Base-by-base conservation (phyloP, 2,797 vertebrate species). In the Phrynocephalus guinanensis region DNA sequence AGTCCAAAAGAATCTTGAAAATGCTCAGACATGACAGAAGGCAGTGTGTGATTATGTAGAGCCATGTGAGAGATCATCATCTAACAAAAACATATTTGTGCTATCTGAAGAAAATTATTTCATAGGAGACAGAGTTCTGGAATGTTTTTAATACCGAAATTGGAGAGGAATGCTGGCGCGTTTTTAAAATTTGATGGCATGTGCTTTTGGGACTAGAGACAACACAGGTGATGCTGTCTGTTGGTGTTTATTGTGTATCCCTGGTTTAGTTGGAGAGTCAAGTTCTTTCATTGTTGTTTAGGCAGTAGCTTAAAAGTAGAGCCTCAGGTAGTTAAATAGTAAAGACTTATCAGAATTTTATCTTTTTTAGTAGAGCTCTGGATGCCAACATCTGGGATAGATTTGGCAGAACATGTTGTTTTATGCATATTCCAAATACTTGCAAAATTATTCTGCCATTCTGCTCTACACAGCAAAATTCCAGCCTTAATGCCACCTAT, bases 391-490 rank as follows among this genome's bases (percentile, higher is more conserved):
- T 87, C 63, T 86, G 13, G 2, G 4, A 82, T 84, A 60, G 86
- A 33, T 91, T 89, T 88, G 71, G 18, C 33, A 38, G 79, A 24
- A 24, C 71, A 1, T 1, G 52, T 9, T 86, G 89, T 90, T 70
- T 63, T 90, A n/a, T 66, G 26, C 5, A 1, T 2, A 2, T 66
- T 90, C 88, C 79, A 91, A 78, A 88, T 77, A 38, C 28, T 84
- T 89, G 48, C 11, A 75, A 82, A 82, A 86, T 76, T 44, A 78
- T 81, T 56, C 16, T 78, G n/a, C n/a, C 48, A 11, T 78, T 78
- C 15, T 77, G 38, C 38, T 82, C 44, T 30, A 13, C 44, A 52
- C 28, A 76, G 71, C 13, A 77, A 70, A 81, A 60, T 86, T 33
- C 52, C 22, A 4, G 20, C 24, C 33, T 86, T 82, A 82, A 71